phyloP scores from a whole-genome alignment of 2,113 vertebrate species.

The Amphiprion ocellaris region DNA sequence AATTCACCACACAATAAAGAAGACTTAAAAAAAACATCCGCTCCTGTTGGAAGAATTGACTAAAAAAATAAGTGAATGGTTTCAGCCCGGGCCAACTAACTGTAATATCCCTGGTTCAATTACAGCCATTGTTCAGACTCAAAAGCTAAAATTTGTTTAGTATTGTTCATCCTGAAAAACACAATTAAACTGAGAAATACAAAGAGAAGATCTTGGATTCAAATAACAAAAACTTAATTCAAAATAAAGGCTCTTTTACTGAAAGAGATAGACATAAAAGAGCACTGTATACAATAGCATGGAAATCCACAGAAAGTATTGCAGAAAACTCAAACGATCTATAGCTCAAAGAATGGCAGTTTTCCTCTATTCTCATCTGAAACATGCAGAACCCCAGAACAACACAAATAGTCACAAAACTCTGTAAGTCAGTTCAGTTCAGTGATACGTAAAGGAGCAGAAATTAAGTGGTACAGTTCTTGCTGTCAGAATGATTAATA shows the following conservation, averaged over 20 bases:
- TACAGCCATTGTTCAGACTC: background rate
- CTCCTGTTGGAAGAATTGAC: background rate
- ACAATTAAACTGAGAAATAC: background rate
- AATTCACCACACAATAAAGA: constrained; percentile 18
- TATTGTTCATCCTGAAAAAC: background rate
- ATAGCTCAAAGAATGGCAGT: background rate
- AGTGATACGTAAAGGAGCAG: background rate
- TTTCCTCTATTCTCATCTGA: constrained; percentile 3
- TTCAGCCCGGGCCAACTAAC: background rate
- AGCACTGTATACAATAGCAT: too few species aligned
- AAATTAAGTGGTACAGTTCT: constrained; percentile 1
- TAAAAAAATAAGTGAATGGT: background rate
- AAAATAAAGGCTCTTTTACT: too few species aligned
- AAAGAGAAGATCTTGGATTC: background rate
- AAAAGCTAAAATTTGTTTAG: background rate
- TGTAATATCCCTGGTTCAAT: background rate
- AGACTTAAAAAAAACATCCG: constrained; percentile 10
- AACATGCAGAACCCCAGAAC: background rate
- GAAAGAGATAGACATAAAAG: too few species aligned
- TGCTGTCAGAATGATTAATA: constrained; percentile 11
- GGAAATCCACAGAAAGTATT: background rate
- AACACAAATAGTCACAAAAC: background rate
- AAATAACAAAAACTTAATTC: background rate
- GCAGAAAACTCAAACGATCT: background rate
- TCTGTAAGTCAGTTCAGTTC: background rate